A percentile compares a stretch with the other conserved stretches of the same genome.
phyloP scores from a whole-genome alignment of 2,113 vertebrate genomes.

The Vombatus ursinus region DNA sequence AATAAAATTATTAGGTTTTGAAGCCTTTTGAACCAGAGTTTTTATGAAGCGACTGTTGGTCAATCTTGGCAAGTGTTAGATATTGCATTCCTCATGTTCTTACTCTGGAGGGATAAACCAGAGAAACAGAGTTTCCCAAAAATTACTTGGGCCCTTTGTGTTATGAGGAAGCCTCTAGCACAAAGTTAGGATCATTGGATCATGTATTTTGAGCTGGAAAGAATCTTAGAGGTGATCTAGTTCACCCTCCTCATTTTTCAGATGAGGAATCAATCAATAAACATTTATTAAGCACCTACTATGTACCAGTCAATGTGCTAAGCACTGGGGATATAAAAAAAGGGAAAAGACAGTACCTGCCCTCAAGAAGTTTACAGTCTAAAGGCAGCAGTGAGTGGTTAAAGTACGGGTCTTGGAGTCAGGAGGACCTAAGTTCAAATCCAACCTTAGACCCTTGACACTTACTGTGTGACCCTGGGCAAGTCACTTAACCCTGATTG shows the following conservation, averaged over 20 bases:
- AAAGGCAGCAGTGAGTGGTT: not conserved
- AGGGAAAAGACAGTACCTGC: too few relatives aligned
- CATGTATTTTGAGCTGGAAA: not conserved
- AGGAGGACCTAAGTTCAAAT: too few relatives aligned
- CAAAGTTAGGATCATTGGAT: not conserved
- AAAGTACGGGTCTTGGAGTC: too few relatives aligned
- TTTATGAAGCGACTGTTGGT: not conserved
- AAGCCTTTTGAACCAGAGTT: too few relatives aligned
- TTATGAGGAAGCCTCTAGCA: not conserved
- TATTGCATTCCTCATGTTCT: not conserved
- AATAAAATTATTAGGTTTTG: too few relatives aligned
- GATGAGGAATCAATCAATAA: not conserved
- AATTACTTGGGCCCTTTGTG: not conserved
- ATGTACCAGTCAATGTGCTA: not conserved
- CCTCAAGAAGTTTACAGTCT: not conserved
- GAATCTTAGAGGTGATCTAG: not conserved
- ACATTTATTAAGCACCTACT: not conserved
- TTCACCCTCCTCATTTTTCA: not conserved
- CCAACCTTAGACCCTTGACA: too few relatives aligned
- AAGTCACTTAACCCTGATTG: too few relatives aligned
- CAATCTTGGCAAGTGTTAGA: not conserved
- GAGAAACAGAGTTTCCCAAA: not conserved
- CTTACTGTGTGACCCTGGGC: too few relatives aligned
- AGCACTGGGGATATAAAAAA: not conserved
- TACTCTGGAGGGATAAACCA: not conserved